These are phyloP conservation scores for Pangasius djambal DNA, from an alignment of 2,797 vertebrate genomes.

Conservation along the genomic window DNA sequence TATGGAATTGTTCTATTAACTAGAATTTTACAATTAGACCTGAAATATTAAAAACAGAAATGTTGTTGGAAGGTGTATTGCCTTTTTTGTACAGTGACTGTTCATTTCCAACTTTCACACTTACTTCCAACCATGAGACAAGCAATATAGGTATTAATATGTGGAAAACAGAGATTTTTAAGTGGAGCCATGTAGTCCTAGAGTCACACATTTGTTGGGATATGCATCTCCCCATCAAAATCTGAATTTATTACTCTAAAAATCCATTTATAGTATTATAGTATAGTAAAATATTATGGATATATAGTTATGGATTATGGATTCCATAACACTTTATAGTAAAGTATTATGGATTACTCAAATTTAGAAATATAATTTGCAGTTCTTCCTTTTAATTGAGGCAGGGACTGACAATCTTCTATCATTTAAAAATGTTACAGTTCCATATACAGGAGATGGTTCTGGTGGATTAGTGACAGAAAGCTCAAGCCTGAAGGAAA, in stretches of 20 bases:
- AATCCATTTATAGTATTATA: neutral
- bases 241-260: neutral
- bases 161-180: neutral
- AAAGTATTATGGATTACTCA: too few species aligned
- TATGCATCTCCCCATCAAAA: neutral
- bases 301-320: too few species aligned
- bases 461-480: neutral
- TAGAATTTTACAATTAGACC: neutral
- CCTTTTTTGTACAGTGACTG: neutral
- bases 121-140: neutral
- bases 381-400: neutral
- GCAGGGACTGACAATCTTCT: neutral
- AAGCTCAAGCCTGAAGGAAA: neutral
- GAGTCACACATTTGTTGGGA: neutral
- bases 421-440: neutral
- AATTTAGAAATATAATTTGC: neutral
- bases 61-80: neutral
- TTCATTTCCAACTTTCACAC: neutral
- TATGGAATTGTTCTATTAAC: neutral
- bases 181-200: neutral
- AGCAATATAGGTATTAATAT: neutral
- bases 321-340: too few species aligned
- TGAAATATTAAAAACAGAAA: neutral
- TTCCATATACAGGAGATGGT: neutral
- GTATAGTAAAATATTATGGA: neutral